phyloP scores from a whole-genome alignment of 37 sponge, comb jelly and placozoan species.

The Beroe forskalii region DNA sequence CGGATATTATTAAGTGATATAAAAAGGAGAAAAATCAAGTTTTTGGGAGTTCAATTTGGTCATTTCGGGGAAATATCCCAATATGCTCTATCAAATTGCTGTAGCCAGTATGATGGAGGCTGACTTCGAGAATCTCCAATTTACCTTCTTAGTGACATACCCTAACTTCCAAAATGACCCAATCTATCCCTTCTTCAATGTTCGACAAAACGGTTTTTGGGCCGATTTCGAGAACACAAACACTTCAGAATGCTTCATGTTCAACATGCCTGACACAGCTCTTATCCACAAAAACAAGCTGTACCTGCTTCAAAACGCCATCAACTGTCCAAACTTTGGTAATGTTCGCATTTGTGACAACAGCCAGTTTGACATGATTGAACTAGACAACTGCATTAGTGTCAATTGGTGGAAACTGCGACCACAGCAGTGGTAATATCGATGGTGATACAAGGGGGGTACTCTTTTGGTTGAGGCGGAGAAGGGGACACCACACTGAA shows the following conservation, averaged over 20 bases:
- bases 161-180: neutral
- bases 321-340: neutral
- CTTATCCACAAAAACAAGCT: neutral
- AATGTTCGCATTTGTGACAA: neutral
- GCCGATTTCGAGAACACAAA: neutral
- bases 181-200: neutral
- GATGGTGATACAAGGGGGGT: no score
- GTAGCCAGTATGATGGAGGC: neutral
- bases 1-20: no score
- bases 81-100: neutral
- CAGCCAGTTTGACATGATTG: neutral
- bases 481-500: no score
- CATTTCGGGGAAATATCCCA: neutral
- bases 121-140: slow-evolving; percentile 10
- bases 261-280: neutral
- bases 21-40: no score
- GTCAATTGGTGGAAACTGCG: no score
- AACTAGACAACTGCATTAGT: no score
- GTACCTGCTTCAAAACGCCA: neutral
- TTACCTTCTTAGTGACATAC: neutral
- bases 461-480: no score
- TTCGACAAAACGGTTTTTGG: neutral
- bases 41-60: neutral
- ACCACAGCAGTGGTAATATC: no score
- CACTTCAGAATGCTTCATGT: neutral